phyloP scores from a whole-genome alignment of 2,113 vertebrate species.

The Gopherus flavomarginatus region DNA sequence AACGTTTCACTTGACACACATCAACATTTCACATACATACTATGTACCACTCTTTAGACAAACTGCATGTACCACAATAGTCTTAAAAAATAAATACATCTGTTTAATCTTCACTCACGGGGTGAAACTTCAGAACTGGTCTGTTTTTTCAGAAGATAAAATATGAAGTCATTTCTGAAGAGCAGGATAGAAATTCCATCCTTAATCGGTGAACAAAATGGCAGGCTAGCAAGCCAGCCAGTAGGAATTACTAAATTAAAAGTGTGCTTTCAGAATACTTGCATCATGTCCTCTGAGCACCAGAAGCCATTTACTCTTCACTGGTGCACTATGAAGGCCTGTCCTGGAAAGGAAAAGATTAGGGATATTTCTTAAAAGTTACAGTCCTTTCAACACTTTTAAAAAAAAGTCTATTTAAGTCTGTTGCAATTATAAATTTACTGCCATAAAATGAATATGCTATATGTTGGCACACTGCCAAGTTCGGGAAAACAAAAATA shows the following conservation, averaged over 20 bases:
- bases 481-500: conserved; percentile 22
- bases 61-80: background rate
- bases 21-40: accelerated
- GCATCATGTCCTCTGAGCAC: conserved; percentile 46
- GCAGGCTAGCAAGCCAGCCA: background rate
- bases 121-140: background rate
- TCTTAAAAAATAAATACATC: background rate
- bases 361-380: conserved; percentile 3
- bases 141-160: background rate
- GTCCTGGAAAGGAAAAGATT: conserved; percentile 46
- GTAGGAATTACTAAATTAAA: conserved; percentile 60
- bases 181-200: background rate
- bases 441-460: conserved; percentile 55
- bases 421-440: conserved; percentile 13
- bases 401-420: conserved; percentile 54
- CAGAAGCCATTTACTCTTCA: conserved; percentile 57
- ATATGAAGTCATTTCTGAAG: background rate
- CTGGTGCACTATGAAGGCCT: background rate
- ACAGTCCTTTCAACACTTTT: background rate
- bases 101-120: background rate
- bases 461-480: conserved; percentile 32
- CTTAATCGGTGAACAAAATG: background rate
- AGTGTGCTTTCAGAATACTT: conserved; percentile 53
- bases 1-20: background rate
- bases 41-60: background rate